Base-by-base conservation (phyloP, 1,140 invertebrate species). In the Drosophila nikananu region DNA sequence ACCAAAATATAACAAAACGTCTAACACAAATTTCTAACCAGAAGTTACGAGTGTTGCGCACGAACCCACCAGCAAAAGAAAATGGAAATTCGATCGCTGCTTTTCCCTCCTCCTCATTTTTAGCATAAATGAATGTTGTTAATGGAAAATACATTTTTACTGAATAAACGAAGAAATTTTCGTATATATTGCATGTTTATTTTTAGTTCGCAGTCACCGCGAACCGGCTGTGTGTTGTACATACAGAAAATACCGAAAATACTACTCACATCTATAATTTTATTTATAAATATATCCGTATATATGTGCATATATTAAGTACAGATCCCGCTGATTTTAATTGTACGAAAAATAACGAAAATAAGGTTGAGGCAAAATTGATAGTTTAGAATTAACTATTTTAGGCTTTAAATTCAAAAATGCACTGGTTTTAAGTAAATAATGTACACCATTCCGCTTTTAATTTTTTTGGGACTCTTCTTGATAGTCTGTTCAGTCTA, bases 171-270 rank as follows among this genome's bases (percentile, higher is more conserved):
- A 89, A 75, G 51, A 71, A 37, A 37, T 37, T 17, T 78, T 80
- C 71, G 32, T 55, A 89, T 86, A 80, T 89, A 79, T 71, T 89
- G 79, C 52, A 52, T 59, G 62, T 89, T 78, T 87, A 87, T 87
- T 87, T 87, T 83, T 87, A 87, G 83, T 67, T 78, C 37, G 65
- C 64, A 89, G 80, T 89, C 83, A 87, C 81, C 62, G 73, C 52
- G 32, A 32, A 55, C 32, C 52, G 32, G 52, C 32, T 55, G 32
- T 37, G 32, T 55, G 35, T 49, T 68, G 46, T 67, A 48, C 57
- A 63, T 73, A 59, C 44, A 46, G 42, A 48, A 71, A 42, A 64
- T 55, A 37, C 52, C 21, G 64, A 58, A 51, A 70, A 55, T 55
- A 55, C 52, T 55, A 37, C 52, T 55, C 46, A 57, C 27, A 57